Evolutionary conservation across 2,888 invertebrate genomes (phyloP), one percentile per base, ranked within the genome.

Genomic region (Serrognathus titanus): DNA sequence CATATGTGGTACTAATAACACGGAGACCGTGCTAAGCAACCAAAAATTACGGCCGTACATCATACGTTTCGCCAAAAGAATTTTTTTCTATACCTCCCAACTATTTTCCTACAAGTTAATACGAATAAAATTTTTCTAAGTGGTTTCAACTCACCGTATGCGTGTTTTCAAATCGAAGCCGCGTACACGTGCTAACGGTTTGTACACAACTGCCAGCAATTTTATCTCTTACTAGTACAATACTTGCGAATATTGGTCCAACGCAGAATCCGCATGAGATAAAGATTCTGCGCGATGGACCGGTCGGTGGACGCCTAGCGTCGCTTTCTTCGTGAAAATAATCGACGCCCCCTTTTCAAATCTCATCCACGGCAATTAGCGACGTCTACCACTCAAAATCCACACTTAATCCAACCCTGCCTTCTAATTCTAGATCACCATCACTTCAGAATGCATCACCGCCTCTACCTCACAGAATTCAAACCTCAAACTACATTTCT

Each of bases 251-350:
- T 64, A 66, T 66, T 64, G 68, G 66, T 66, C 66, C 68, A 68
- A 68, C 67, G 68, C 68, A 68, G 68, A 66, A 68, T 67, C 67
- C 64, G 65, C 62, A 59, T 50, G 62, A 67, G 65, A 66, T 64
- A 54, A 58, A 59, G 68, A 67, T 63, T 66, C 67, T 68, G 68
- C 68, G 68, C 68, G 54, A 57, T 65, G 60, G 57, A 58, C 58
- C 61, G 45, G 56, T 63, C 57, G 60, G 63, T 57, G 50, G 60
- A 61, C 66, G 63, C 64, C 59, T 64, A 59, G 53, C 60, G 59
- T 55, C 56, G 58, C 53, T 50, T 51, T 55, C 51, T 39, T 41
- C 35, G 36, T 55, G 13, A 37, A 36, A 54, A 41, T 12, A 47
- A 39, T 49, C 20, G 41, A 59, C 59, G 51, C 59, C 54, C 51